Conservation (phyloP, 2,797 vertebrate genomes). For the Bothrops alternatus region DNA sequence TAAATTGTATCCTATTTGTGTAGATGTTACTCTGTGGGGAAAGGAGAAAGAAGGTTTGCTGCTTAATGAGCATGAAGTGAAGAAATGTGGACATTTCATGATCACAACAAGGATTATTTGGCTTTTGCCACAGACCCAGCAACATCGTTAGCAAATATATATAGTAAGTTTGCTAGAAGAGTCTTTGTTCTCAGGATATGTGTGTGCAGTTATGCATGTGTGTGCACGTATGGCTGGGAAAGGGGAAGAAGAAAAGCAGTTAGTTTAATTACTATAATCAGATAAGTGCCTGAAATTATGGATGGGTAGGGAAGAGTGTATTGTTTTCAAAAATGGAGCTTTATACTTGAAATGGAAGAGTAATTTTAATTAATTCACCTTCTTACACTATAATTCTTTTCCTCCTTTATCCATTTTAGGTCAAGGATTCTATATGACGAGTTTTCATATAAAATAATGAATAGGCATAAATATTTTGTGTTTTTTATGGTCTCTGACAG, state of each 20-base stretch:
- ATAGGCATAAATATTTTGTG: background rate
- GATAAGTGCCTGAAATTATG: background rate
- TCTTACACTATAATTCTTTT: background rate
- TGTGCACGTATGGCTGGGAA: background rate
- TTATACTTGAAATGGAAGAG: background rate
- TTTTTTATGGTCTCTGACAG: background rate
- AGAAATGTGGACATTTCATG: background rate
- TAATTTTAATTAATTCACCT: background rate
- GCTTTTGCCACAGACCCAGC: background rate
- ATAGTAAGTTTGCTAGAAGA: background rate
- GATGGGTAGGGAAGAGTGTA: background rate
- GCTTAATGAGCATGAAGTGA: background rate
- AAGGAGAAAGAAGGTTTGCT: background rate
- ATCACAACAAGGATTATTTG: background rate
- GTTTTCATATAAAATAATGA: background rate
- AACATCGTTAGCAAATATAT: background rate
- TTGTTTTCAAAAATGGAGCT: background rate
- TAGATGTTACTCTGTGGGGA: background rate
- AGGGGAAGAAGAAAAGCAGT: background rate
- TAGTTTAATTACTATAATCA: background rate
- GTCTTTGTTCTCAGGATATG: background rate
- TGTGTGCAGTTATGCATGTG: background rate
- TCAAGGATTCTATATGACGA: background rate
- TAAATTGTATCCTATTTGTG: background rate
- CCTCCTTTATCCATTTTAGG: background rate